Base-by-base conservation (phyloP, 1,140 invertebrate genomes). In the Reticulitermes speratus region DNA sequence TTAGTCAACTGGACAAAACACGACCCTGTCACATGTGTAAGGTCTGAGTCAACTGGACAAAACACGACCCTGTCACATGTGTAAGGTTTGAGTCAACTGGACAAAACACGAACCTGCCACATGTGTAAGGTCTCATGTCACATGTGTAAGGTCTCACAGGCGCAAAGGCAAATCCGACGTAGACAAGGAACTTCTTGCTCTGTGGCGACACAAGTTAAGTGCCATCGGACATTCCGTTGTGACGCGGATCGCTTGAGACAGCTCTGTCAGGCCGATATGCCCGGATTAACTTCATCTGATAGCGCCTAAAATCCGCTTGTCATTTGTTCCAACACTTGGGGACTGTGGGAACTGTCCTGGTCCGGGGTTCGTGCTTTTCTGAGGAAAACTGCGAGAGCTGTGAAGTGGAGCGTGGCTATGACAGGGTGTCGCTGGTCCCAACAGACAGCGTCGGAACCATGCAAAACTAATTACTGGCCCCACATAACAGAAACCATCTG, bases 271-370 rank as follows among this genome's bases (percentile, higher is more conserved):
- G 52, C 52, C 19, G 52, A 55, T 55, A 55, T 55, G 52, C 52
- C 52, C 7, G 65, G 65, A 75, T 75, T 75, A 75, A 75, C 65
- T 75, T 75, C 65, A 75, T 75, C 65, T 75, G 65, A 75, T 75
- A 75, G 25, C 25, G 65, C 7, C n/a, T 11, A 19, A 75, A 65
- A 75, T 75, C 65, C 65, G 25, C n/a, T 75, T 75, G 65, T 75
- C 65, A 75, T 30, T 30, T 75, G 65, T 75, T 30, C 65, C n/a
- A 30, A n/a, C 25, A n/a, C n/a, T 75, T 30, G 52, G 38, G 52
- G 19, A 75, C n/a, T 75, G n/a, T 75, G 65, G 65, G 65, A 75
- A 75, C 65, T 75, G 25, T 25, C 19, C 19, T 11, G 25, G 65
- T 75, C 65, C 65, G 65, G 65, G 52, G 52, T 55, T 55, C 52